Evolutionary conservation across 2,888 invertebrate genomes (phyloP), one percentile per base, ranked within the genome.

Genomic region (Lymantria dispar): DNA sequence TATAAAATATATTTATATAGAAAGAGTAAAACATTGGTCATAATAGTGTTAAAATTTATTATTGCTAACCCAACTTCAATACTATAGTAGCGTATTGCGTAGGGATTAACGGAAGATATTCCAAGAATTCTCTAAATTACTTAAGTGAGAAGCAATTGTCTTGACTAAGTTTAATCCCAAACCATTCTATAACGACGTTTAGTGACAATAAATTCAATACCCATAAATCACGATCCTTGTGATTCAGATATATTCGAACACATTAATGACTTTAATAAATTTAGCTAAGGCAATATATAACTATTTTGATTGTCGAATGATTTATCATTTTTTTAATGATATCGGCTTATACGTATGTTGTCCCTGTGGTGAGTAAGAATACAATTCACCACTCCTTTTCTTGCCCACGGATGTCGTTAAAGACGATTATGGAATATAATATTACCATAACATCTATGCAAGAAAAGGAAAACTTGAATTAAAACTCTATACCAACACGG

Each of bases 171-270:
- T 79, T 80, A 85, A 84, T 84, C 80, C 78, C 74, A 72, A 68
- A 78, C 83, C 79, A 77, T 77, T 76, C 71, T 62, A 64, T 71
- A 68, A 68, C 68, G 70, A 67, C 77, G 70, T 70, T 73, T 80
- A 79, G 75, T 78, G 74, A 78, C 81, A 78, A 79, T 80, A 83
- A 78, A 86, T 84, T 83, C 78, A 83, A 83, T 83, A 83, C 76
- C 72, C 79, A 72, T 74, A 80, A 80, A 85, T 83, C 79, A 80
- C 75, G 73, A 70, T 67, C 45, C 14, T 40, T 15, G 10, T 14
- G 40, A 40, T 40, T 45, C 14, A 36, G 51, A 58, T 60, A 63
- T 61, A 64, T 58, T 64, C 55, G 64, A 50, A 58, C 56, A 52
- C 48, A 60, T 8, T 10, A 10, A 33, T 10, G 22, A 5, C 33